phyloP scores from a whole-genome alignment of 2,888 invertebrate species.

The Polydesmus complanatus region DNA sequence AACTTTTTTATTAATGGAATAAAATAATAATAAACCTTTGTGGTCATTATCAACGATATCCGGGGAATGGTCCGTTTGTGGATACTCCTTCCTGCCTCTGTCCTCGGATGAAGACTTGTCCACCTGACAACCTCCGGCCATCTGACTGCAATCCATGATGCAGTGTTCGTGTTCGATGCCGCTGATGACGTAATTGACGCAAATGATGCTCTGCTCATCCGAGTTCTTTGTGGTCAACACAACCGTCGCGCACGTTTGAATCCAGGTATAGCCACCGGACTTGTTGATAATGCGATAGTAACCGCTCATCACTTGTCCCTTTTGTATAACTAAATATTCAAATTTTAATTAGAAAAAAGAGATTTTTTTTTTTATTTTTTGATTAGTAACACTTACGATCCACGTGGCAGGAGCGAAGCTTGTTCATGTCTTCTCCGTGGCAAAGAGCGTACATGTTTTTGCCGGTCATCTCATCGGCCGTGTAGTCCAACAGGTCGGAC shows the following conservation, averaged over 20 bases:
- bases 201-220: slow-evolving; percentile 93
- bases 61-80: slow-evolving; percentile 67
- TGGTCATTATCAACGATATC: slow-evolving; percentile 65
- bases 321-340: slow-evolving; percentile 63
- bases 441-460: slow-evolving; percentile 86
- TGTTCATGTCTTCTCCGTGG: slow-evolving; percentile 89
- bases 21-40: slow-evolving; percentile 24
- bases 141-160: slow-evolving; percentile 85
- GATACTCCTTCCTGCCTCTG: slow-evolving; percentile 48
- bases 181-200: slow-evolving; percentile 91
- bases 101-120: slow-evolving; percentile 60
- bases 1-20: neutral
- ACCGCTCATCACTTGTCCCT: slow-evolving; percentile 90
- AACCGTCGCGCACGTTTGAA: slow-evolving; percentile 92
- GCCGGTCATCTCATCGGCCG: slow-evolving; percentile 82
- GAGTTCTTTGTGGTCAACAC: slow-evolving; percentile 90
- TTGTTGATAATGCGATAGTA: slow-evolving; percentile 95
- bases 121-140: slow-evolving; percentile 48
- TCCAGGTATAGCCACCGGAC: slow-evolving; percentile 88
- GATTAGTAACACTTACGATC: slow-evolving; percentile 62
- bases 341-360: slow-evolving; percentile 3
- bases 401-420: slow-evolving; percentile 82
- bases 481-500: slow-evolving; percentile 80
- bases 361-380: neutral
- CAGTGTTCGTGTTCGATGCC: slow-evolving; percentile 77